Evolutionary conservation across 2,888 invertebrate genomes (phyloP).

Genomic region (Schizaphis graminum): DNA sequence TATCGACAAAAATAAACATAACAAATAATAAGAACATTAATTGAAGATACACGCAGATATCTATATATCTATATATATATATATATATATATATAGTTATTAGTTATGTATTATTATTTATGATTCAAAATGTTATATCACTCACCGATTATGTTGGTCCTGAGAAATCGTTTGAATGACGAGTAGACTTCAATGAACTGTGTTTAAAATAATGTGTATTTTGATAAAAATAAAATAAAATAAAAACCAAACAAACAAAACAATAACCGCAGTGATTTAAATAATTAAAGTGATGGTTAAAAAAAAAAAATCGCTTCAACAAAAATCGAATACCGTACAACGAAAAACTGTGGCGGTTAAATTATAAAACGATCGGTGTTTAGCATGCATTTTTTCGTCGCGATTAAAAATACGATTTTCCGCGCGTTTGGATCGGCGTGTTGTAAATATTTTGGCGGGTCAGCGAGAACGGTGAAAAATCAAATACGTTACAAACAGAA

Average conservation of each 20-base stretch:
- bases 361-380: constrained; percentile 48
- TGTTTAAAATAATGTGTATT: constrained; percentile 20
- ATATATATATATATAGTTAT: neutral
- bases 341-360: constrained; percentile 50
- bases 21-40: neutral
- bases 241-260: constrained; percentile 36
- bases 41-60: neutral
- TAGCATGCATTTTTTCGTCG: constrained; percentile 46
- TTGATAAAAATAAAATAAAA: constrained; percentile 6
- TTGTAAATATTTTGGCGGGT: constrained; percentile 3
- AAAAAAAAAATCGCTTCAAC: constrained; percentile 41
- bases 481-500: neutral
- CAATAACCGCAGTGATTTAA: constrained; percentile 23
- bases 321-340: constrained; percentile 64
- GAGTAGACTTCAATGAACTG: neutral
- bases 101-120: neutral
- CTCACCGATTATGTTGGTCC: constrained; percentile 26
- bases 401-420: constrained; percentile 32
- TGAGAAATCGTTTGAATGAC: neutral
- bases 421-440: neutral
- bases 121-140: neutral
- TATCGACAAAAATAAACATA: neutral
- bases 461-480: constrained; percentile 1
- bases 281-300: neutral
- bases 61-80: neutral